These are phyloP conservation scores for Rostratula benghalensis DNA, from an alignment of 2,113 vertebrate species.

Conservation along the genomic window DNA sequence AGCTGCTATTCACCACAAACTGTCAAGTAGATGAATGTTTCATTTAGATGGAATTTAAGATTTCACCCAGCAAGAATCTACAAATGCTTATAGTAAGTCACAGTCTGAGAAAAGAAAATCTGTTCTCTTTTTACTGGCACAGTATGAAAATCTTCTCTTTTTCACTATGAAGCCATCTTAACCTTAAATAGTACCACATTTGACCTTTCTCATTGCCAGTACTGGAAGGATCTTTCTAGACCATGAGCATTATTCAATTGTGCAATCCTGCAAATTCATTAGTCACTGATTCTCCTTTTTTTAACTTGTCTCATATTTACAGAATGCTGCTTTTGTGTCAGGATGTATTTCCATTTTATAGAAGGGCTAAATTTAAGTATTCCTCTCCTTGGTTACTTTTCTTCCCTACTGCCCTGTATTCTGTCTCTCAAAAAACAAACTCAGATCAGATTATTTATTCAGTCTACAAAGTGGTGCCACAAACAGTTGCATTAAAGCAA, in stretches of 20 bases:
- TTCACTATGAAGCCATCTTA: conserved; percentile 20
- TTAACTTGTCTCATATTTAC: background rate
- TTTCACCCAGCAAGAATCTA: conserved; percentile 67
- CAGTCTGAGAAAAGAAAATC: conserved; percentile 58
- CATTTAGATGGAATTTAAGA: conserved; percentile 76
- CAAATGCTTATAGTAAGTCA: conserved; percentile 56
- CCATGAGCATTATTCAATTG: background rate
- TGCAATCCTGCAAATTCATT: background rate
- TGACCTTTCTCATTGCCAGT: background rate
- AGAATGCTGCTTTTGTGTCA: background rate
- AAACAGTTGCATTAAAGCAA: background rate
- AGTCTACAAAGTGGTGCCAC: background rate
- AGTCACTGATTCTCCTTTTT: background rate
- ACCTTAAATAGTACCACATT: conserved; percentile 7
- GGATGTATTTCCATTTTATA: background rate
- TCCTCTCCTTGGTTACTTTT: background rate
- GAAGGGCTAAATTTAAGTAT: background rate
- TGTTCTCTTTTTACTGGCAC: conserved; percentile 8
- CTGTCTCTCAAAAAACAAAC: background rate
- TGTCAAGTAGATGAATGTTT: conserved; percentile 74
- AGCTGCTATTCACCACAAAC: conserved; percentile 75
- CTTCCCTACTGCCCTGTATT: background rate
- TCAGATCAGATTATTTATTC: background rate
- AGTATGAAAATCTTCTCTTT: conserved; percentile 31
- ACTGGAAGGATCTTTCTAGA: background rate